Percentiles rank a stretch among this genome's conserved stretches.
Evolutionary conservation across 2,888 invertebrate genomes (phyloP).

Genomic region (Drosophila koepferae): DNA sequence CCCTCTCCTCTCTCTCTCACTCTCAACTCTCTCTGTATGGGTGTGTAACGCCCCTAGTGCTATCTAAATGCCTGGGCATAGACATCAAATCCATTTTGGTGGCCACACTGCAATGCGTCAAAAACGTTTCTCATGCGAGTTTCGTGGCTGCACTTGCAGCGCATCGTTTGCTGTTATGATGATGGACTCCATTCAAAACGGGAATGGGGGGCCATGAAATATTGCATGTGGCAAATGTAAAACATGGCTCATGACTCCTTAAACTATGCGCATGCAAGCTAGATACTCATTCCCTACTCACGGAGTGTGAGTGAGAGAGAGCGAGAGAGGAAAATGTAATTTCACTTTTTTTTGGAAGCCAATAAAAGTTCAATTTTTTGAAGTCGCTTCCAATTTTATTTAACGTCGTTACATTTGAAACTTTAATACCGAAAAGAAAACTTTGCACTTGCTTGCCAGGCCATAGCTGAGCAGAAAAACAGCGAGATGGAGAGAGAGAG

Average conservation of each 20-base stretch:
- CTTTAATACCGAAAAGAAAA: conserved; percentile 69
- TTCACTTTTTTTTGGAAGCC: conserved; percentile 71
- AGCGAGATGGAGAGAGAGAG: neutral
- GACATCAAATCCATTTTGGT: conserved; percentile 61
- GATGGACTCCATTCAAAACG: conserved; percentile 48
- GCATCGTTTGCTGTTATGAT: conserved; percentile 70
- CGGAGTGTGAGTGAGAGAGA: neutral
- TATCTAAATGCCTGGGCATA: conserved; percentile 52
- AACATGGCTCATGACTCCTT: conserved; percentile 46
- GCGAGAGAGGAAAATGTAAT: conserved; percentile 50
- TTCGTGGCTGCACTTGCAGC: conserved; percentile 50
- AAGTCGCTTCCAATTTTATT: conserved; percentile 78
- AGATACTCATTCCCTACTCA: neutral
- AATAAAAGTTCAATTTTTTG: conserved; percentile 77
- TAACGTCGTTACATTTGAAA: conserved; percentile 78
- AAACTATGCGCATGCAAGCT: conserved; percentile 16
- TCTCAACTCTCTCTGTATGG: neutral
- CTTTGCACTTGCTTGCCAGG: conserved; percentile 45
- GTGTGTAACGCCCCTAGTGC: conserved; percentile 5
- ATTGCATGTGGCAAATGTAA: conserved; percentile 62
- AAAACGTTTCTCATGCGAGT: conserved; percentile 59
- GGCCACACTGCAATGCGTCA: conserved; percentile 71
- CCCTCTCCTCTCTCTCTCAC: neutral
- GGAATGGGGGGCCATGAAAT: conserved; percentile 35
- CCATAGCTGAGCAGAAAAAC: neutral